Base-by-base conservation (phyloP, 2,797 vertebrate species). In the Manis pentadactyla region DNA sequence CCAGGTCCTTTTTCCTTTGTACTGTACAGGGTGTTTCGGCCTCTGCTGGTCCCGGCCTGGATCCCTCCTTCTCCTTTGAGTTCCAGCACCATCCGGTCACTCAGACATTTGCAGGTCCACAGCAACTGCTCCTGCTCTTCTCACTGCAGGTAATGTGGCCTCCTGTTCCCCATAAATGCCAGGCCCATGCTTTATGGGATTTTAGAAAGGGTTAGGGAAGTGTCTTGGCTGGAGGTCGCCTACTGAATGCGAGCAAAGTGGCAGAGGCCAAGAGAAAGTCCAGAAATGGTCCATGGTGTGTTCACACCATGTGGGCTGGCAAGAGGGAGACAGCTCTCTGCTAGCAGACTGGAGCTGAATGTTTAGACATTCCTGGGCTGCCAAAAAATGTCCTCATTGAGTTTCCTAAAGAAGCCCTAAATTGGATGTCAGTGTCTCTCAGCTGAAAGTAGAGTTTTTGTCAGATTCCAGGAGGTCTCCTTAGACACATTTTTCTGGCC, bases 261-360 rank as follows among this genome's bases (percentile, higher is more conserved):
- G 74, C 34, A 4, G 57, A 59, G 94, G 95, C 97, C 89, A 93
- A 93, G 93, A 94, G 73, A 85, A 94, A 96, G 87, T 53, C n/a
- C 93, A 87, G 90, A 73, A 82, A 59, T 82, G 92, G 97, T 92
- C 94, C 83, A 93, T 69, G 78, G 68, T 19, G 59, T 82, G 82
- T 95, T 95, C 95, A 53, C 68, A 87, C 93, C 11, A 2, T 31
- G 88, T 55, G 93, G 82, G 88, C 95, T 98, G 97, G 95, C 93
- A 90, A 18, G n/a, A 0, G 2, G 29, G 87, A 94, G 59, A 79
- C 79, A n/a, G 88, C 78, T 79, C 84, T 96, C 92, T 87, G 77
- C 61, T 31, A 94, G 90, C 75, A 95, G 96, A 95, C 94, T 97
- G 97, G 96, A 97, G 88, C 92, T 88, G 82, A 96, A 94, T 69